Base-by-base conservation (phyloP, 2,888 invertebrate species). In the Lithophane semibrunnea region DNA sequence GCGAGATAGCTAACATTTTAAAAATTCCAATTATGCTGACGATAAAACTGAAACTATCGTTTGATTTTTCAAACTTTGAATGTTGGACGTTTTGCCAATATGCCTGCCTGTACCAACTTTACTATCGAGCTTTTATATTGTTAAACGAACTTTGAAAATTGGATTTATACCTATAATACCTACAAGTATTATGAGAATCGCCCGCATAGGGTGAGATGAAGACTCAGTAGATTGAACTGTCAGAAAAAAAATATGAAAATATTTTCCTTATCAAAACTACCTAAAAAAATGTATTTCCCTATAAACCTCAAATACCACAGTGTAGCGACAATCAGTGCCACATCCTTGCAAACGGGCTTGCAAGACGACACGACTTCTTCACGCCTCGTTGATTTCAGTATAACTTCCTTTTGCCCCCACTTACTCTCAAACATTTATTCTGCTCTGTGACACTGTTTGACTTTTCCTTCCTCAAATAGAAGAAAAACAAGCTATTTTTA, bases 331-430 rank as follows among this genome's bases (percentile, higher is more conserved):
- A 77, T 71, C 67, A 70, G 58, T 72, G 37, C 37, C 18, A 60
- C 66, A 79, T 76, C 74, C 60, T 68, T 47, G 66, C 64, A 65
- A 73, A 67, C 78, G 68, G 73, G 82, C 80, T 84, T 73, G 83
- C 76, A 84, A 82, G 81, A 29, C 65, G 83, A 83, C 79, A 69
- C 67, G 80, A 82, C 74, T 74, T 66, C 75, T 87, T 88, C 84
- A 85, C 85, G 89, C 73, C 70, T 85, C 85, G 86, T 85, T 89
- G 83, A 70, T 47, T 69, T 61, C 76, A 79, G 75, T 73, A 73
- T 82, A 77, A 80, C 82, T 84, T 84, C 83, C 80, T 73, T 67
- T 72, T 64, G 44, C 60, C 75, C 79, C 76, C 73, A 73, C 75
- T 75, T 73, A 69, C 60, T 37, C 66, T 79, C 60, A 68, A 79